Evolutionary conservation across 1,140 invertebrate genomes (phyloP).

Genomic region (Belonocnema kinseyi): DNA sequence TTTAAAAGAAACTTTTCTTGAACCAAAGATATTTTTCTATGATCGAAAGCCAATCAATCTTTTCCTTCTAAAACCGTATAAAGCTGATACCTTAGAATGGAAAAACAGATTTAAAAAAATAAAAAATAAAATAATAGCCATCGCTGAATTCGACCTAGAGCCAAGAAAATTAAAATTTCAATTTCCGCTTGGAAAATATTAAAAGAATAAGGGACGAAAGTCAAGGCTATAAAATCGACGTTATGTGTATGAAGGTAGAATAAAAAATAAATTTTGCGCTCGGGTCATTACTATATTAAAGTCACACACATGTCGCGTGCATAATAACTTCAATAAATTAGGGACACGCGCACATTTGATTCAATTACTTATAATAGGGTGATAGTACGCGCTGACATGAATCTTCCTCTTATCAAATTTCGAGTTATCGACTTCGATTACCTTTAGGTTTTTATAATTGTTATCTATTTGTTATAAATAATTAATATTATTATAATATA

Average conservation of each 20-base stretch:
- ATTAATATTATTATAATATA: no score
- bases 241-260: neutral
- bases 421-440: neutral
- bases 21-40: no score
- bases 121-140: no score
- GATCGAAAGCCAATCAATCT: no score
- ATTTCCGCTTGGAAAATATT: neutral
- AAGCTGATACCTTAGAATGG: no score
- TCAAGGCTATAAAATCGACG: slow-evolving; percentile 7
- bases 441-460: neutral
- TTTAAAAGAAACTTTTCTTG: no score
- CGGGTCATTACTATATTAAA: slow-evolving; percentile 16
- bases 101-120: no score
- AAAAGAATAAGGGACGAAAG: neutral
- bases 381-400: slow-evolving; percentile 23
- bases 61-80: no score
- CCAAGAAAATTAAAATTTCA: neutral
- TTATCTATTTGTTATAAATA: neutral
- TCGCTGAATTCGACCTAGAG: no score
- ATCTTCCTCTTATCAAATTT: neutral
- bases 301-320: neutral
- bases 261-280: neutral
- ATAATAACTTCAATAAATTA: slow-evolving; percentile 54
- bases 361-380: slow-evolving; percentile 43
- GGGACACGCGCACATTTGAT: slow-evolving; percentile 45